Conservation (phyloP, 2,888 invertebrate genomes). For the Watsonalla cultraria region DNA sequence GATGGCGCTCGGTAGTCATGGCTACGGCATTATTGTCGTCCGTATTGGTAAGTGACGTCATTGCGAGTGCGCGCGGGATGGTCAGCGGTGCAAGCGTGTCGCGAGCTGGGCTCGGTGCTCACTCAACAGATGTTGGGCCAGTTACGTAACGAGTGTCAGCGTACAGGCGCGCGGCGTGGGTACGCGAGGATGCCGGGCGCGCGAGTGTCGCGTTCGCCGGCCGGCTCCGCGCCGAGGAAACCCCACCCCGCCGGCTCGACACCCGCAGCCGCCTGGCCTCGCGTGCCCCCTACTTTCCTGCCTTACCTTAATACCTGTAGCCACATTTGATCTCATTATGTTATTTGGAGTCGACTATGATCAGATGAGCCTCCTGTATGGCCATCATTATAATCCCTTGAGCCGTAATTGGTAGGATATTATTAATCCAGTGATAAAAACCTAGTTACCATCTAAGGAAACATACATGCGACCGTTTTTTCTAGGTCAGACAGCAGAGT, state of each 20-base stretch:
- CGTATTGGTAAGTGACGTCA: constrained; percentile 42
- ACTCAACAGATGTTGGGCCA: constrained; percentile 68
- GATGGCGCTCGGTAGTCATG: constrained; percentile 43
- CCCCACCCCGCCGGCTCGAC: constrained; percentile 21
- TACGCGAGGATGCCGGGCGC: constrained; percentile 56
- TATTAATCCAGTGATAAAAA: no score
- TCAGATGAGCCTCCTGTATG: no score
- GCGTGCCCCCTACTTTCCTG: constrained; percentile 16
- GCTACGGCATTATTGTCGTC: constrained; percentile 34
- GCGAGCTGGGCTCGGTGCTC: constrained; percentile 43
- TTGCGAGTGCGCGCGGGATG: constrained; percentile 57
- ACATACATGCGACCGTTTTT: constrained; percentile 6
- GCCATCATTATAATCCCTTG: no score
- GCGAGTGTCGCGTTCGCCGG: constrained; percentile 50
- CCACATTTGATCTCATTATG: neutral
- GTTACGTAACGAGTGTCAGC: constrained; percentile 57
- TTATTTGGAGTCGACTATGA: neutral
- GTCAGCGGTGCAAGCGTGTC: constrained; percentile 68
- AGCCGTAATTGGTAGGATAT: no score
- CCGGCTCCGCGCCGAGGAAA: constrained; percentile 28
- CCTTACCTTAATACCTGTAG: constrained; percentile 5
- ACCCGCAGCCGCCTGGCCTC: constrained; percentile 23
- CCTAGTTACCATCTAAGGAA: no score
- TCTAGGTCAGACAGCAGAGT: constrained; percentile 23
- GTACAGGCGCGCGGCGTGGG: constrained; percentile 51